phyloP scores from a whole-genome alignment of 1,140 invertebrate species.

The Penaeus japonicus region DNA sequence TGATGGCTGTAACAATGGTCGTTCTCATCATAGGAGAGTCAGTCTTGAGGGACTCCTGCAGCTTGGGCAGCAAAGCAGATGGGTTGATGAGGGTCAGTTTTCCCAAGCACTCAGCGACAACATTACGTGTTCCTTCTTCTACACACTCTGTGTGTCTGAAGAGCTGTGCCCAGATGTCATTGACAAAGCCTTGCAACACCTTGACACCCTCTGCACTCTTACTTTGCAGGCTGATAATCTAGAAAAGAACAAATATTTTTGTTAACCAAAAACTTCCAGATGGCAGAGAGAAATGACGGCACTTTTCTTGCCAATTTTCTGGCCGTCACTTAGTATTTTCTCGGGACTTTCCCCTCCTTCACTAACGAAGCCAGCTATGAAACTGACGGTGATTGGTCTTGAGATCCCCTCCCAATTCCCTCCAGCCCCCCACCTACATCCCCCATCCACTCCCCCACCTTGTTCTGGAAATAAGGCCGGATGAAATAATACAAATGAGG shows the following conservation, averaged over 20 bases:
- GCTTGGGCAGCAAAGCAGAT: slow-evolving; percentile 76
- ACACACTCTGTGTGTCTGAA: slow-evolving; percentile 94
- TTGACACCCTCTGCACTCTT: slow-evolving; percentile 59
- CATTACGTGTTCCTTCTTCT: slow-evolving; percentile 97
- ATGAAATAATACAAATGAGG: too few species aligned
- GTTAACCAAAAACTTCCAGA: not conserved
- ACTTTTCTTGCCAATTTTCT: too few species aligned
- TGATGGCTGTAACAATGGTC: slow-evolving; percentile 97
- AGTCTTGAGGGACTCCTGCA: slow-evolving; percentile 74
- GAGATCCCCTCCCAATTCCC: too few species aligned
- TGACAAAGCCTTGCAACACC: slow-evolving; percentile 60
- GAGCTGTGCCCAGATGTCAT: slow-evolving; percentile 81
- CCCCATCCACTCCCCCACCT: too few species aligned
- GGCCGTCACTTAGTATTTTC: too few species aligned
- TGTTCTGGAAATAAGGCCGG: too few species aligned
- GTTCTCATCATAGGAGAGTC: slow-evolving; percentile 86
- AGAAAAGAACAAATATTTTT: not conserved
- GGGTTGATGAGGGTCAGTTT: slow-evolving; percentile 97
- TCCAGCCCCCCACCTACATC: too few species aligned
- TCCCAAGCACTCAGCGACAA: slow-evolving; percentile 97
- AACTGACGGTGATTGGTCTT: too few species aligned
- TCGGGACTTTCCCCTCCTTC: too few species aligned
- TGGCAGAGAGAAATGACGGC: too few species aligned
- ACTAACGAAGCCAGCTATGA: too few species aligned
- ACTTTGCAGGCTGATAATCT: slow-evolving; percentile 56